Evolutionary conservation across 2,797 vertebrate species (phyloP).

Genomic region (Enteromius treurensis): DNA sequence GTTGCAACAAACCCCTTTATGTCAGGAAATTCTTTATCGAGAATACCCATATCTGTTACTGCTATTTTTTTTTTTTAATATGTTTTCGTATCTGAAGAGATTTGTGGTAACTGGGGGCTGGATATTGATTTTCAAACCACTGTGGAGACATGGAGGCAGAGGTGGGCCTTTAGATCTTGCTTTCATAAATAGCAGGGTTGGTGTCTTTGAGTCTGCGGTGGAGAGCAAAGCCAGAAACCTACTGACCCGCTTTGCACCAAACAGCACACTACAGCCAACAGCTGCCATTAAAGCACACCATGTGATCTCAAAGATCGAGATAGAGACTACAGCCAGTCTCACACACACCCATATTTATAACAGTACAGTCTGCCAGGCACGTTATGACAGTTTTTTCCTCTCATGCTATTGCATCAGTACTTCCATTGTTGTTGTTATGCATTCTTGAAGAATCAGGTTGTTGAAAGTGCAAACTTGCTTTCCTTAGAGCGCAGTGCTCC

Average conservation of each 20-base stretch:
- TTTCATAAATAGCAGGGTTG: constrained; percentile 23
- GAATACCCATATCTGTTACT: not conserved
- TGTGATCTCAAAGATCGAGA: not conserved
- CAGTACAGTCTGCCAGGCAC: constrained; percentile 1
- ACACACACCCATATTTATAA: constrained; percentile 4
- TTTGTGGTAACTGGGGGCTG: not conserved
- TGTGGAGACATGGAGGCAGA: constrained; percentile 3
- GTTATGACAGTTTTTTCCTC: not conserved
- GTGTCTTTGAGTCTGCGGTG: constrained; percentile 23
- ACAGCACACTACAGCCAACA: constrained; percentile 25
- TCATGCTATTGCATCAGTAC: not conserved
- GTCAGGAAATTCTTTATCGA: not conserved
- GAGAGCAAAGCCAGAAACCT: constrained; percentile 21
- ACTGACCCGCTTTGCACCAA: constrained; percentile 40
- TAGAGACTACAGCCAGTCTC: constrained; percentile 21
- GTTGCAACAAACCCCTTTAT: not conserved
- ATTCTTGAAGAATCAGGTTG: not conserved
- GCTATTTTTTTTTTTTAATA: not conserved
- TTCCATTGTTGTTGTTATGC: not conserved
- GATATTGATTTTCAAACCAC: not conserved
- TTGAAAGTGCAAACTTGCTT: not conserved
- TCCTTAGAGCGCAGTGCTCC: not conserved
- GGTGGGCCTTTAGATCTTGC: constrained; percentile 7
- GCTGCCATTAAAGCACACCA: constrained; percentile 18
- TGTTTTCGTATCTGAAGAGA: not conserved